These are phyloP conservation scores for Dasyornis broadbenti DNA, from an alignment of 2,113 vertebrate genomes.

Conservation along the genomic window DNA sequence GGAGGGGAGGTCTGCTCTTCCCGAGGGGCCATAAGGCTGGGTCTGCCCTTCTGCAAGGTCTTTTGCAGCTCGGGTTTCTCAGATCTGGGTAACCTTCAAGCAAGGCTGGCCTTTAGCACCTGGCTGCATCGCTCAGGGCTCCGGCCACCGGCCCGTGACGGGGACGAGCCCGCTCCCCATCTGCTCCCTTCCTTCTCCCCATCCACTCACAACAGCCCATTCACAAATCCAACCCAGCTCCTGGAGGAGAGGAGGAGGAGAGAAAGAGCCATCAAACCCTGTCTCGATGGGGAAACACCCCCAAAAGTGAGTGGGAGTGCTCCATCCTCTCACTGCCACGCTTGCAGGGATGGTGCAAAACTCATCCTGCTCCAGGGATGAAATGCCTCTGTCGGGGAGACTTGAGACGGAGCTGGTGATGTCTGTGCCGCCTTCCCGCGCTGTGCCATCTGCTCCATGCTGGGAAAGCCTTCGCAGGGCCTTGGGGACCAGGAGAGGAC, in stretches of 20 bases:
- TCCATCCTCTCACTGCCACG: neutral
- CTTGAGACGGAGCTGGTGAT: neutral
- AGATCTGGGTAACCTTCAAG: neutral
- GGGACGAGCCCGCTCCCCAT: neutral
- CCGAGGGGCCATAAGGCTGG: neutral
- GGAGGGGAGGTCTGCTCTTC: neutral
- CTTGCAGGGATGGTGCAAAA: neutral
- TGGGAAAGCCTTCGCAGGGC: neutral
- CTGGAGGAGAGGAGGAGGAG: neutral
- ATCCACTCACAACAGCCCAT: slow-evolving; percentile 27
- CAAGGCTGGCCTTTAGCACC: slow-evolving; percentile 48
- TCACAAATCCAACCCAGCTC: slow-evolving; percentile 34
- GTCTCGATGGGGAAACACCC: neutral
- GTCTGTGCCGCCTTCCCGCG: rapidly evolving
- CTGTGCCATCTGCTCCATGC: neutral
- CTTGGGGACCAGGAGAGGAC: neutral
- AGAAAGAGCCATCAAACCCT: neutral
- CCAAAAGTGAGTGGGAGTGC: neutral
- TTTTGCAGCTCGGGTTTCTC: neutral
- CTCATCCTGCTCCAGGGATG: rapidly evolving
- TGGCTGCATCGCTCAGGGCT: slow-evolving; percentile 42
- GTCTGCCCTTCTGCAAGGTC: neutral
- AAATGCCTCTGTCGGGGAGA: rapidly evolving
- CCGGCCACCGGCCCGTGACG: neutral
- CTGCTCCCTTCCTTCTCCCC: neutral